These are phyloP conservation scores for Aethina tumida DNA, from an alignment of 1,140 invertebrate species.

Conservation along the genomic window DNA sequence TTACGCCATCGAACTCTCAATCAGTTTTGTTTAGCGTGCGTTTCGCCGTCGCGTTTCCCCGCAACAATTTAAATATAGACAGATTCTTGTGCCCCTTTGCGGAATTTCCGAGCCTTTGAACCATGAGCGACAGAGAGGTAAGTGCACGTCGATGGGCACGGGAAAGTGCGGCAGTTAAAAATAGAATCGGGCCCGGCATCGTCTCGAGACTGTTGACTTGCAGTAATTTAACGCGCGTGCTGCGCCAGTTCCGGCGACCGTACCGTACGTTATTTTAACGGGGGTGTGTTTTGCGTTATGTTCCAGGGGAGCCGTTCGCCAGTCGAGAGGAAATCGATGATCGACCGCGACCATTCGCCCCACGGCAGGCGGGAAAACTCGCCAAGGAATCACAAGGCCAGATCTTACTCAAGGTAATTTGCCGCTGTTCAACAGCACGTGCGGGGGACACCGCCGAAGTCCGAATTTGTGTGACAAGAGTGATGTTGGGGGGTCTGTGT, in stretches of 20 bases:
- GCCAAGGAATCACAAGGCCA: slow-evolving; percentile 29
- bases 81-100: too few relatives aligned
- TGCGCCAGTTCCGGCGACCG: not conserved
- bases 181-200: slow-evolving; percentile 12
- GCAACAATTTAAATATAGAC: too few relatives aligned
- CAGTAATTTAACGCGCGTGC: slow-evolving; percentile 5
- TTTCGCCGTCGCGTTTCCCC: too few relatives aligned
- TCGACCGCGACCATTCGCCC: slow-evolving; percentile 27
- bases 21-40: too few relatives aligned
- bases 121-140: slow-evolving; percentile 26
- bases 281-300: slow-evolving; percentile 6
- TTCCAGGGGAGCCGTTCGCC: slow-evolving; percentile 24
- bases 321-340: slow-evolving; percentile 17
- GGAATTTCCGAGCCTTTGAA: too few relatives aligned
- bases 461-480: too few relatives aligned
- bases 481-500: too few relatives aligned
- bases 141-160: slow-evolving; percentile 12
- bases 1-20: too few relatives aligned
- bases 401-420: slow-evolving; percentile 31
- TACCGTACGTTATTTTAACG: not conserved
- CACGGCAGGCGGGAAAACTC: slow-evolving; percentile 30
- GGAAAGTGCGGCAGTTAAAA: slow-evolving; percentile 4
- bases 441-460: too few relatives aligned
- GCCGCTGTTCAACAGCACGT: too few relatives aligned
- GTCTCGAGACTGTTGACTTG: slow-evolving; percentile 2